Conservation (phyloP, 2,888 invertebrate species). For the Acronicta leporina region DNA sequence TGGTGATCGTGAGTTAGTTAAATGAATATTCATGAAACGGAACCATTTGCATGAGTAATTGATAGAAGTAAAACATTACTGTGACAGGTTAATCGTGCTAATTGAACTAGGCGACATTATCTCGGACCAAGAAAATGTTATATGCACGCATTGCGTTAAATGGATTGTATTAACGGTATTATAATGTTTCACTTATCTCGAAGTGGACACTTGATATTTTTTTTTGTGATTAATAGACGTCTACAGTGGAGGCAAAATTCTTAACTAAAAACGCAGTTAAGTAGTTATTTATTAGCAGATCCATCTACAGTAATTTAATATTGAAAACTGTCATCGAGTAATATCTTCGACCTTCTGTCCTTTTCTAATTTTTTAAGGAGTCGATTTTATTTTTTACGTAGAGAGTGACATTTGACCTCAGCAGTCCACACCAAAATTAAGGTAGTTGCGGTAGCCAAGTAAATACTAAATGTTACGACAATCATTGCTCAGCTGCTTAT, state of each 20-base stretch:
- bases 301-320: conserved; percentile 18
- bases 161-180: conserved; percentile 57
- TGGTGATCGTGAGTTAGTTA: conserved; percentile 64
- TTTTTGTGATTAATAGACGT: conserved; percentile 40
- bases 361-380: no score
- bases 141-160: conserved; percentile 58
- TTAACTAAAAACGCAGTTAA: conserved; percentile 1
- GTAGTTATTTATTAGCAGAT: conserved; percentile 31
- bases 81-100: conserved; percentile 76
- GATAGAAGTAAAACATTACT: conserved; percentile 77
- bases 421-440: no score
- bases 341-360: neutral
- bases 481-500: no score
- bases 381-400: no score
- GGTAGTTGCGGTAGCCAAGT: no score
- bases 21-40: conserved; percentile 79
- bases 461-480: no score
- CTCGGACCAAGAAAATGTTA: conserved; percentile 56
- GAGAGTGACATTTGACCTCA: no score
- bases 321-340: neutral
- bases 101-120: conserved; percentile 74
- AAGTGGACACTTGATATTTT: conserved; percentile 22
- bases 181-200: conserved; percentile 52
- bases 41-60: conserved; percentile 82
- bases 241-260: no score